Evolutionary conservation across 1,140 invertebrate genomes (phyloP).

Genomic region (Brachionus sp.): DNA sequence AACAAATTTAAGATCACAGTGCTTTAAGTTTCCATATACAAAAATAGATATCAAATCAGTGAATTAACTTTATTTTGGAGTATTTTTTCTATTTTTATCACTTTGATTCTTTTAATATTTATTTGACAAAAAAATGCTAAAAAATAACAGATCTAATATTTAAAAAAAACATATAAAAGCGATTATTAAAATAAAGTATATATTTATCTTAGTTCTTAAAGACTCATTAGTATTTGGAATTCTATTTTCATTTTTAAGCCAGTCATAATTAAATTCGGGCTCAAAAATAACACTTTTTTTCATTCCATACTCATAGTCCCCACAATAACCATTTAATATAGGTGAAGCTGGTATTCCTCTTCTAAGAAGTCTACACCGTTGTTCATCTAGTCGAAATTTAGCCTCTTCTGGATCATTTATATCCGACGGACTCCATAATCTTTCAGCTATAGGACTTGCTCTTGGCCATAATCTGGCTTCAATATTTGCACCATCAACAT

Average conservation of each 20-base stretch:
- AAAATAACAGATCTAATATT: background rate
- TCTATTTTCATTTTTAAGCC: background rate
- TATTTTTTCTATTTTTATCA: no score
- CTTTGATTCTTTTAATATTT: no score
- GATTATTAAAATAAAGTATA: background rate
- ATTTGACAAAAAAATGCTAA: background rate
- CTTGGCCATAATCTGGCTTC: slow-evolving; percentile 48
- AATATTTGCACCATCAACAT: slow-evolving; percentile 48
- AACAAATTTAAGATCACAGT: no score
- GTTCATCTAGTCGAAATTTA: slow-evolving; percentile 65
- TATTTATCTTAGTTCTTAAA: background rate
- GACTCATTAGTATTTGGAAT: background rate
- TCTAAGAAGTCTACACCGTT: slow-evolving; percentile 74
- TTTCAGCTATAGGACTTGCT: slow-evolving; percentile 51
- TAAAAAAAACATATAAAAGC: background rate
- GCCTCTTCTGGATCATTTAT: slow-evolving; percentile 46
- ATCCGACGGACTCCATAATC: slow-evolving; percentile 49
- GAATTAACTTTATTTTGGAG: no score
- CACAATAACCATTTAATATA: slow-evolving; percentile 56
- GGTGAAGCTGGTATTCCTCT: slow-evolving; percentile 55
- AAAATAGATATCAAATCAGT: no score
- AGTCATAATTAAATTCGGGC: slow-evolving; percentile 43
- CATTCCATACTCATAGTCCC: slow-evolving; percentile 53
- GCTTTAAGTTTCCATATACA: no score
- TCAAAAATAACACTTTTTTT: slow-evolving; percentile 45